Evolutionary conservation across 2,113 vertebrate genomes (phyloP).

Genomic region (Strigops habroptila): DNA sequence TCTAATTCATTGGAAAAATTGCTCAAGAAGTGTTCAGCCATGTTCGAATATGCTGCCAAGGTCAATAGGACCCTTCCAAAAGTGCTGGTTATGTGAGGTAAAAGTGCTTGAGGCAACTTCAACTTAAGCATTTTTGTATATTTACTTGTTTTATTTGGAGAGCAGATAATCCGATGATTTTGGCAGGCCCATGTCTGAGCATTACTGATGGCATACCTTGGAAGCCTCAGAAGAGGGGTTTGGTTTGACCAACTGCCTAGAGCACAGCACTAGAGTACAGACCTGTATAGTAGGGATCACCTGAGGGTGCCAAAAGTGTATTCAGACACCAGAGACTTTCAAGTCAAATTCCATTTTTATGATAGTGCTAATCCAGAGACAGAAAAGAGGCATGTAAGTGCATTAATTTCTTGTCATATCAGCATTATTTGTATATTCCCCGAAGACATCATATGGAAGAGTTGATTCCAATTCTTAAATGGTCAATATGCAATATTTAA

Average conservation of each 20-base stretch:
- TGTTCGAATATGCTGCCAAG: neutral
- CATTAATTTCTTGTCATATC: neutral
- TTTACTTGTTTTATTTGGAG: conserved; percentile 34
- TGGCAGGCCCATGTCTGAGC: neutral
- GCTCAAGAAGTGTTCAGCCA: neutral
- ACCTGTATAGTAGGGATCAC: neutral
- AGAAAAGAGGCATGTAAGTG: neutral
- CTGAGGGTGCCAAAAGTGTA: neutral
- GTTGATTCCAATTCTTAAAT: neutral
- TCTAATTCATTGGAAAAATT: neutral
- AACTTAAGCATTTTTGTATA: conserved; percentile 11
- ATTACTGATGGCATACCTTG: neutral
- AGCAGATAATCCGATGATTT: neutral
- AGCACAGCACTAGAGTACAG: neutral
- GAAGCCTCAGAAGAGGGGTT: neutral
- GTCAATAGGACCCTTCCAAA: conserved; percentile 20
- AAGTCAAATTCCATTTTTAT: neutral
- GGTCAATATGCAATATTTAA: neutral
- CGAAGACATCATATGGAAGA: neutral
- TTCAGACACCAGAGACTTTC: neutral
- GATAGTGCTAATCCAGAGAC: neutral
- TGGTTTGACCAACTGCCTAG: neutral
- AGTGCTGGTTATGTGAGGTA: neutral
- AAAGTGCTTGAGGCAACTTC: conserved; percentile 7
- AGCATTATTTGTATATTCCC: neutral